Evolutionary conservation across 2,888 invertebrate species (phyloP).

Genomic region (Campaea margaritaria): DNA sequence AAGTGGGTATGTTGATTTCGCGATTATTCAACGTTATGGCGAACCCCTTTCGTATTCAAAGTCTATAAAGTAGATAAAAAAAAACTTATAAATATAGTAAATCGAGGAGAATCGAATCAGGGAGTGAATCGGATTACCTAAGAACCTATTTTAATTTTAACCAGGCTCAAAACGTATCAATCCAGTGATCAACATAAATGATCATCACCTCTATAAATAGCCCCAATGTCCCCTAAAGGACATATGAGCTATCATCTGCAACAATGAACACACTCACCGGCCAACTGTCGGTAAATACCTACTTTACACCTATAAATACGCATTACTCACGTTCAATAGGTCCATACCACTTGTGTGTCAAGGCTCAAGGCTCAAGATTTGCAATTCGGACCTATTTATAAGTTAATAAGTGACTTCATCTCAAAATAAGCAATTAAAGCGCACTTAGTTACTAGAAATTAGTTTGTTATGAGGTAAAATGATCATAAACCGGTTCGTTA

Average conservation of each 20-base stretch:
- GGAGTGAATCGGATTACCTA: too few relatives aligned
- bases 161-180: not conserved
- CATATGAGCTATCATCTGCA: slow-evolving; percentile 19
- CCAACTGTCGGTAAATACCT: slow-evolving; percentile 17
- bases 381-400: slow-evolving; percentile 14
- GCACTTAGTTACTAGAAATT: slow-evolving; percentile 4
- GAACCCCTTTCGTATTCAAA: too few relatives aligned
- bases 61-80: too few relatives aligned
- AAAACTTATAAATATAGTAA: too few relatives aligned
- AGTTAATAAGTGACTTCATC: slow-evolving; percentile 26
- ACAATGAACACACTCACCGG: slow-evolving; percentile 26
- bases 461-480: slow-evolving; percentile 4
- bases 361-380: slow-evolving; percentile 30
- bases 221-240: slow-evolving; percentile 26
- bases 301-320: slow-evolving; percentile 22
- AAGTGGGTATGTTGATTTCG: too few relatives aligned
- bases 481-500: slow-evolving; percentile 4
- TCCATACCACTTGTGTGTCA: slow-evolving; percentile 18
- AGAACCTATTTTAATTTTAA: too few relatives aligned
- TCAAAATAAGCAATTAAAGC: slow-evolving; percentile 1
- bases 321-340: slow-evolving; percentile 18
- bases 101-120: too few relatives aligned
- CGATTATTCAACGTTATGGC: too few relatives aligned
- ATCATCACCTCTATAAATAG: slow-evolving; percentile 19
- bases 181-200: not conserved